A percentile compares a stretch with the other conserved stretches of the same genome.
phyloP scores from a whole-genome alignment of 2,113 vertebrate species.

The Empidonax alnorum region DNA sequence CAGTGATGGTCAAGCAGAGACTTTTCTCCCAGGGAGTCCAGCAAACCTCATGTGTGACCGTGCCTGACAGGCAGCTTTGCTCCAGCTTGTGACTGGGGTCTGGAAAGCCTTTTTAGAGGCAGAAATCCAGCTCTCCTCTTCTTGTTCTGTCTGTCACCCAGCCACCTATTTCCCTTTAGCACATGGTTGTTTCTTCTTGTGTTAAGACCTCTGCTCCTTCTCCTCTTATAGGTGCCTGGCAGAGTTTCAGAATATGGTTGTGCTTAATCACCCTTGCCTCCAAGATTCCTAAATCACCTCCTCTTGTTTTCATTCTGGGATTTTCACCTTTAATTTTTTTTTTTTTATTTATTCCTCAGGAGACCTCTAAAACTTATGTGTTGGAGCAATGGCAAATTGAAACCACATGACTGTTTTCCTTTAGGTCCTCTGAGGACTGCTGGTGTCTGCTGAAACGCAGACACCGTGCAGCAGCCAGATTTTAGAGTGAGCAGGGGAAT shows the following conservation, averaged over 20 bases:
- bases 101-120: neutral
- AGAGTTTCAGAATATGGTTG: neutral
- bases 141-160: neutral
- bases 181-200: fast-evolving
- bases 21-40: neutral
- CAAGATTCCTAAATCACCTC: neutral
- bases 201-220: neutral
- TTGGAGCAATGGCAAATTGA: neutral
- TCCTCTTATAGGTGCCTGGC: neutral
- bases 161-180: neutral
- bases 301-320: neutral
- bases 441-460: neutral
- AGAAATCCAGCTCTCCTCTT: neutral
- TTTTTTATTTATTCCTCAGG: neutral
- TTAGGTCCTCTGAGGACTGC: neutral
- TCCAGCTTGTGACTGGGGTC: neutral
- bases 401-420: neutral
- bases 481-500: neutral
- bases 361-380: neutral
- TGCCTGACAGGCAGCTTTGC: neutral
- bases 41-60: neutral
- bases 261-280: neutral
- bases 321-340: neutral
- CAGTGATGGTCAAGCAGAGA: neutral
- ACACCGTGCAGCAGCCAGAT: neutral